Evolutionary conservation across 2,113 vertebrate species (phyloP).

Genomic region (Myodes glareolus): DNA sequence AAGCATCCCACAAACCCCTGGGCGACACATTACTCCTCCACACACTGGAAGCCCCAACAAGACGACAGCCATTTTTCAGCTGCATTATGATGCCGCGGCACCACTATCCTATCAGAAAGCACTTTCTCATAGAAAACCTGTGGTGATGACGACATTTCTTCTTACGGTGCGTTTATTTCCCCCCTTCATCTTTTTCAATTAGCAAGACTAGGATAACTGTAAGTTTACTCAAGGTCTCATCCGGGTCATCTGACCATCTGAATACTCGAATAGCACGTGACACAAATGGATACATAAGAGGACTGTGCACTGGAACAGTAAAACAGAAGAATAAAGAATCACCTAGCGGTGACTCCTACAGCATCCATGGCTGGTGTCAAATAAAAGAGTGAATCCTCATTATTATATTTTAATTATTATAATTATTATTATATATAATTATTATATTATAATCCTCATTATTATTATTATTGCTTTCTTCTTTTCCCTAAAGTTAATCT

Average conservation of each 20-base stretch:
- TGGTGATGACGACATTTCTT: not conserved
- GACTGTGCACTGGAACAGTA: not conserved
- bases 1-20: not conserved
- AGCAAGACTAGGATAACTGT: not conserved
- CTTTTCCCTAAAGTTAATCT: not conserved
- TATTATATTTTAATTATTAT: not conserved
- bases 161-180: not conserved
- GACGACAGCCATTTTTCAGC: not conserved
- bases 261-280: not conserved
- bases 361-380: not conserved
- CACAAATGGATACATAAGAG: not conserved
- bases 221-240: not conserved
- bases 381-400: not conserved
- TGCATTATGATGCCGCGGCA: not conserved
- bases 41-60: not conserved
- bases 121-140: no score
- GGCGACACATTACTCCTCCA: not conserved
- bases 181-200: not conserved
- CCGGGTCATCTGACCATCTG: not conserved
- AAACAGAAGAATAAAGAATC: not conserved
- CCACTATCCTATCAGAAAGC: not conserved
- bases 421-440: no score
- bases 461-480: not conserved
- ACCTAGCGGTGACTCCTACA: not conserved
- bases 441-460: not conserved